Evolutionary conservation across 2,797 vertebrate species (phyloP), one percentile per base, ranked within the genome.

Genomic region (Syngnathus rostellatus): DNA sequence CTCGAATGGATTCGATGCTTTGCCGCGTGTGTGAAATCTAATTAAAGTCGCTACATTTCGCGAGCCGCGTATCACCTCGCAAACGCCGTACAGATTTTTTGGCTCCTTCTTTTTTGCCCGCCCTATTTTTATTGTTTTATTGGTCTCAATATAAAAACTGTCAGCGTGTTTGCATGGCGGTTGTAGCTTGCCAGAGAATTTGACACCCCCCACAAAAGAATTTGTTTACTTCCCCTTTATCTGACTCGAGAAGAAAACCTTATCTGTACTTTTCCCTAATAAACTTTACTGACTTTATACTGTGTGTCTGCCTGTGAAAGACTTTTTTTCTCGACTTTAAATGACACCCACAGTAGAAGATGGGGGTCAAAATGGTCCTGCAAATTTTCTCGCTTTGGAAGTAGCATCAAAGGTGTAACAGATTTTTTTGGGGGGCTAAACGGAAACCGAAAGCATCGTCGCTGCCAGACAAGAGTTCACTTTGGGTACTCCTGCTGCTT

Each of bases 401-500:
- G 50, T 21, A 21, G 50, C 8, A 53, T 21, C 50, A 21, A 53
- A 53, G 50, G 50, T 53, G n/a, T 53, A 53, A 53, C 16, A 7
- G 46, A 16, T 46, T 46, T 41, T 11, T 50, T 62, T 38, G 2
- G 5, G 37, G 2, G 5, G 37, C 54, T 57, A 31, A 57, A 57
- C 11, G 54, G 23, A 57, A 37, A 57, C 54, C 6, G 51, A 23
- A 54, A 11, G 38, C 6, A 2, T 14, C 39, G 38, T 41, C 19
- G 39, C 59, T 43, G 60, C 66, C 46, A 68, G 67, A 71, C 17
- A 37, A 41, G 69, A 68, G 78, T 82, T 85, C 77, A 83, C 3
- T 62, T 72, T 57, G 38, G 67, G 75, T 77, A 82, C 66, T 62
- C 40, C 66, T 31, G 50, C 67, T 66, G 77, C 58, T 70, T 67